A percentile compares a stretch with the other conserved stretches of the same genome.
Conservation (phyloP, 2,888 invertebrate species). For the Cantharis rustica region DNA sequence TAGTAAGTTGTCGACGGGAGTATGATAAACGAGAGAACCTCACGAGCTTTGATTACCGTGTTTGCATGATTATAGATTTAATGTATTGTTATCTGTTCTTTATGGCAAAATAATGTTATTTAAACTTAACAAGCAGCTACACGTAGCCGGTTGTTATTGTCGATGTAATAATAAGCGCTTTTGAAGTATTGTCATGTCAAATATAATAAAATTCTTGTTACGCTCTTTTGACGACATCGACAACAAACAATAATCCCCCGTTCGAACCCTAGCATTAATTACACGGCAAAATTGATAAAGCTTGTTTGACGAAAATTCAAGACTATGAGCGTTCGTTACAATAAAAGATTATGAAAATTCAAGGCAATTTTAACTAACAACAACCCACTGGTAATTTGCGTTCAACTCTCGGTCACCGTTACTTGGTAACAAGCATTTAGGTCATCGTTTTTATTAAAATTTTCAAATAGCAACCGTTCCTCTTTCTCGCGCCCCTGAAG, state of each 20-base stretch:
- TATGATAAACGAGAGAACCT: conserved; percentile 10
- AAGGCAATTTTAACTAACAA: not conserved
- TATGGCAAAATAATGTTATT: conserved; percentile 10
- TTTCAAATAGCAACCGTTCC: not conserved
- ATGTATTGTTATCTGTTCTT: conserved; percentile 12
- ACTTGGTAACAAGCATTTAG: too few relatives aligned
- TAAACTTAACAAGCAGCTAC: not conserved
- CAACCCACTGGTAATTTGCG: too few relatives aligned
- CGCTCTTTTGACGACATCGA: not conserved
- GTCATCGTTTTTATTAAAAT: not conserved
- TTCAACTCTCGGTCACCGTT: too few relatives aligned
- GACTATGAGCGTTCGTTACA: not conserved
- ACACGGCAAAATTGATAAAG: not conserved
- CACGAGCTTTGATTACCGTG: conserved; percentile 17
- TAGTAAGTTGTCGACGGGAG: conserved; percentile 11
- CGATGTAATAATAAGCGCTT: not conserved
- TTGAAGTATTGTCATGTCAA: not conserved
- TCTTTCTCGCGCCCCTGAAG: not conserved
- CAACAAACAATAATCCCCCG: not conserved
- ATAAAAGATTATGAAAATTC: not conserved
- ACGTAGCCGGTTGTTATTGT: not conserved
- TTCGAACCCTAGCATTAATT: not conserved
- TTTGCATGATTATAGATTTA: conserved; percentile 12
- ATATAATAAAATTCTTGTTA: not conserved
- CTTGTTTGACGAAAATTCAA: not conserved